These are phyloP conservation scores for Chlorops oryzae DNA, from an alignment of 1,140 invertebrate species.

Conservation along the genomic window DNA sequence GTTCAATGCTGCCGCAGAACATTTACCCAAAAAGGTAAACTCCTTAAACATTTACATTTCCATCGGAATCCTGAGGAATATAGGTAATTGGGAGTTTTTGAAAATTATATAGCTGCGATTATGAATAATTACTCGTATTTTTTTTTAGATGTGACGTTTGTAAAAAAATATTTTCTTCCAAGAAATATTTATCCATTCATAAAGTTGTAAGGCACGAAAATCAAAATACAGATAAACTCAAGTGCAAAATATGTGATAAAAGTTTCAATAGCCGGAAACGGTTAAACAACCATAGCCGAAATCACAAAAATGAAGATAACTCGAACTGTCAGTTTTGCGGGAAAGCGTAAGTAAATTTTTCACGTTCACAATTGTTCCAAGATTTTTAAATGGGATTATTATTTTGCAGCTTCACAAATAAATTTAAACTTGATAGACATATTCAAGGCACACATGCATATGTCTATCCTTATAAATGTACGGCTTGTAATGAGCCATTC, in stretches of 20 bases:
- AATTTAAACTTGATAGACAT: too few relatives aligned
- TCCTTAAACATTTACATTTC: constrained; percentile 39
- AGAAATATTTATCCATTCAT: constrained; percentile 35
- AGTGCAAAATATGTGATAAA: constrained; percentile 34
- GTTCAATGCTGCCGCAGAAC: constrained; percentile 39
- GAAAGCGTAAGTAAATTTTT: constrained; percentile 11
- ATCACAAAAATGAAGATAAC: constrained; percentile 35
- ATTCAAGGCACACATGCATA: too few relatives aligned
- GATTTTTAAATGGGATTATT: too few relatives aligned
- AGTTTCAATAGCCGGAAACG: constrained; percentile 33
- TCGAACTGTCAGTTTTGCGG: constrained; percentile 35
- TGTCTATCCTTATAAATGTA: too few relatives aligned
- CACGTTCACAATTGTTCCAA: too few relatives aligned
- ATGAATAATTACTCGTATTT: background rate
- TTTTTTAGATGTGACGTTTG: constrained; percentile 33
- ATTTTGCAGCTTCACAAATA: too few relatives aligned
- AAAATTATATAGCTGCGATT: background rate
- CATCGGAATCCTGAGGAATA: constrained; percentile 40
- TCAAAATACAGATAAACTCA: too few relatives aligned
- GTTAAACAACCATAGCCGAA: constrained; percentile 28
- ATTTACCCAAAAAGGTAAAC: constrained; percentile 30
- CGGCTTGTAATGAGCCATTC: too few relatives aligned
- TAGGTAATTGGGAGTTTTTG: constrained; percentile 21
- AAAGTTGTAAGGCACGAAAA: too few relatives aligned
- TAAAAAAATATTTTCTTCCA: constrained; percentile 36